Base-by-base conservation (phyloP, 2,888 invertebrate genomes). In the Emmelina monodactyla region DNA sequence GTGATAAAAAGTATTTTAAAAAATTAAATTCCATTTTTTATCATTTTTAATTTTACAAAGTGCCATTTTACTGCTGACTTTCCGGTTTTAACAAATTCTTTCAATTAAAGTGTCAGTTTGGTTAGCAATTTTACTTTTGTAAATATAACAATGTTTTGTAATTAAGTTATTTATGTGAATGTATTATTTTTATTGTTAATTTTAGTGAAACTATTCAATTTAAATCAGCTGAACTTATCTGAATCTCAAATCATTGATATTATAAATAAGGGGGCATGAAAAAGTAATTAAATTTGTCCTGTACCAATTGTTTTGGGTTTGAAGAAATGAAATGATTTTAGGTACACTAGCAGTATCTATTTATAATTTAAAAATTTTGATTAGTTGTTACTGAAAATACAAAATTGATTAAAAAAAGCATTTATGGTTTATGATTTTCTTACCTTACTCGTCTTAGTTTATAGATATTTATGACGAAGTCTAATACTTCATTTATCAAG, bases 331-430 rank as follows among this genome's bases (percentile, higher is more conserved):
- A 67, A 66, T 63, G 68, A 64, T 72, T 75, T n/a, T n/a, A n/a
- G n/a, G 71, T 76, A 73, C 62, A 68, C 73, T 70, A 68, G 62
- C 64, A 59, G 62, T 73, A 75, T 63, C 64, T 76, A 76, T 78
- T 75, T 75, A 76, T 76, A 73, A 73, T 69, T 59, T 61, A 50
- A 65, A n/a, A 72, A 70, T 67, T 72, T 73, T 79, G 78, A 78
- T 75, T 79, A 79, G 75, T 75, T 76, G 79, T 79, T 79, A 79
- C 71, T 73, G 59, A 79, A 79, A 79, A 78, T 73, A 78, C 59
- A 73, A 75, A 78, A 75, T 76, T 62, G 64, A 76, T 73, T 64
- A 63, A 72, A 72, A 53, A n/a, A n/a, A n/a, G n/a, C n/a, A n/a
- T n/a, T n/a, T n/a, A n/a, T n/a, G n/a, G n/a, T n/a, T n/a, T n/a